Base-by-base conservation (phyloP, 1,140 invertebrate species). In the Plectus sambesii region DNA sequence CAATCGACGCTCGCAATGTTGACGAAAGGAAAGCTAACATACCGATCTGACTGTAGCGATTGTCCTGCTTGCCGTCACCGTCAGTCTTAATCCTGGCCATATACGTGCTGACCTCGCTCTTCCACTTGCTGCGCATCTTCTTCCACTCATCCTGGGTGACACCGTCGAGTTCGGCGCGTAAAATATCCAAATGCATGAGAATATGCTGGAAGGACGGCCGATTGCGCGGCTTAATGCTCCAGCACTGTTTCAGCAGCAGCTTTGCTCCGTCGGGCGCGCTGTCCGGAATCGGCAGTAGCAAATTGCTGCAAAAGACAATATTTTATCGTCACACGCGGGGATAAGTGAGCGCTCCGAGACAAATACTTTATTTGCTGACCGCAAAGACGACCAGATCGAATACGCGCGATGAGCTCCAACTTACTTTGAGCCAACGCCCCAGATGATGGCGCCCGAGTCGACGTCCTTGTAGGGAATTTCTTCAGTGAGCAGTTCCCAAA, bases 381-480 rank as follows among this genome's bases (percentile, higher is more conserved):
- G n/a, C n/a, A n/a, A n/a, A n/a, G n/a, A n/a, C n/a, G n/a, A n/a
- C n/a, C n/a, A n/a, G n/a, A n/a, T n/a, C n/a, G n/a, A n/a, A n/a
- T n/a, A n/a, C n/a, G n/a, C n/a, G n/a, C n/a, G n/a, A n/a, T n/a
- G n/a, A n/a, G n/a, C n/a, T n/a, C 22, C 44, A 12, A 51, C 26
- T 12, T 23, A 47, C 53, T 41, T 24, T 46, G 82, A 88, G 4
- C 92, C 93, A 4, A 98, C 90, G 9, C 90, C 89, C 81, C 85
- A 97, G 74, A 97, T 94, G 37, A 98, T 89, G 36, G 89, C 87
- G 15, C 87, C 87, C 2, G 87, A 88, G 70, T 96, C 89, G 8
- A 97, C 81, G 67, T 90, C 87, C 67, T 87, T 87, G 69, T 96
- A 98, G 1, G 92, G 92, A 42, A 87, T 82, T 74, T 96, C 87